Base-by-base conservation (phyloP, 2,888 invertebrate genomes). In the Deilephila porcellus region DNA sequence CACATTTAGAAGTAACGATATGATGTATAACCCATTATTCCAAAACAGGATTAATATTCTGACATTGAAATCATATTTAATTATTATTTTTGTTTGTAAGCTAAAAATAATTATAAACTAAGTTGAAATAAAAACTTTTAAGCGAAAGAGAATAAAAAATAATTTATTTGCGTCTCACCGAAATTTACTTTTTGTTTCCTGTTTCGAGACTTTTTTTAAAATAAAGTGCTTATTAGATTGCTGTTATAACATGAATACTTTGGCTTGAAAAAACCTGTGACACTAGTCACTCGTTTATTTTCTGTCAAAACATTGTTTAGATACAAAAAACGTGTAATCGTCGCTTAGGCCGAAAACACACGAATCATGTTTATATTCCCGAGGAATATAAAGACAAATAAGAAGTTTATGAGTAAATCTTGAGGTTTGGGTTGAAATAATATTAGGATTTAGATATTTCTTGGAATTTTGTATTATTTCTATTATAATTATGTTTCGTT, bases 261-360 rank as follows among this genome's bases (percentile, higher is more conserved):
- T 19, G n/a, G 5, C 19, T 19, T 56, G 56, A 56, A 56, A 56
- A 56, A 74, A 74, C 63, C 70, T 60, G 70, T 67, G 64, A 73
- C 71, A 45, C 67, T 70, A 77, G 72, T 78, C 77, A 82, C 78
- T 80, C 79, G 80, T 78, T 79, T 79, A 81, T 77, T 81, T 75
- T 73, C 71, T 73, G 60, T 71, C 70, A 74, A 75, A 75, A 78
- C 63, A 80, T 80, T 75, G 77, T 80, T 79, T 78, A 77, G 34
- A 20, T 56, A 70, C 73, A 83, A 82, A 83, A 84, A 80, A 74
- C 20, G 17, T 70, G 74, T 77, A 78, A 79, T 79, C 76, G 76
- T 71, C 56, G 19, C 56, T 56, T 56, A 56, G 56, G 56, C 56
- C 14, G 56, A n/a, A 1, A 56, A 19, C 14, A 19, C 70, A 52